These are phyloP conservation scores for Percopsis omiscomaycus DNA, from an alignment of 2,797 vertebrate genomes.

Conservation along the genomic window DNA sequence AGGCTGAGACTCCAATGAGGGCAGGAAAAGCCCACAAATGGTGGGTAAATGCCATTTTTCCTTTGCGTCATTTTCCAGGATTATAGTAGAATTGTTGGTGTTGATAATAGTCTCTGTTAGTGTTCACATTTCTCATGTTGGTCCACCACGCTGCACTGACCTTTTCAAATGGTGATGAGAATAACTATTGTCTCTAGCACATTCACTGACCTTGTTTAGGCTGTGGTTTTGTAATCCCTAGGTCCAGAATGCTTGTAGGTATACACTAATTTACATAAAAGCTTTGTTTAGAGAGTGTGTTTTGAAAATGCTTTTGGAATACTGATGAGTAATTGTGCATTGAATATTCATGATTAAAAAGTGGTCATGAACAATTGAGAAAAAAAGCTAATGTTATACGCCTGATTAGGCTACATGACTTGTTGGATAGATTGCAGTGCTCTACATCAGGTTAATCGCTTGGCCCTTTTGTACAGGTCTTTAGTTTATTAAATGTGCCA, in stretches of 20 bases:
- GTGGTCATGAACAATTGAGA: slow-evolving; percentile 43
- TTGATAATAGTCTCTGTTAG: slow-evolving; percentile 26
- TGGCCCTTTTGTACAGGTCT: slow-evolving; percentile 26
- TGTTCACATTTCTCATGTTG: slow-evolving; percentile 23
- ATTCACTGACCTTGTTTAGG: slow-evolving; percentile 63
- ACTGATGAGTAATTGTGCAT: slow-evolving; percentile 66
- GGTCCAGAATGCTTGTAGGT: slow-evolving; percentile 67
- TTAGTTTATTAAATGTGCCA: slow-evolving; percentile 31
- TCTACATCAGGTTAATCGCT: slow-evolving; percentile 55
- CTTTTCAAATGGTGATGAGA: slow-evolving; percentile 62
- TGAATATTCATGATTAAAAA: slow-evolving; percentile 68
- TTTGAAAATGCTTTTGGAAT: slow-evolving; percentile 64
- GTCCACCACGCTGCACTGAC: slow-evolving; percentile 48
- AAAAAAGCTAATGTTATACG: slow-evolving; percentile 41
- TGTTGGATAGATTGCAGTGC: slow-evolving; percentile 36
- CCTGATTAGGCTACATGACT: slow-evolving; percentile 41
- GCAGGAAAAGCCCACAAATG: slow-evolving; percentile 17
- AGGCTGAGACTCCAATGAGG: slow-evolving; percentile 1
- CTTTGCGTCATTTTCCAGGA: slow-evolving; percentile 6
- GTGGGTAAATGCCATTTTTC: slow-evolving; percentile 12
- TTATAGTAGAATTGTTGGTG: background rate
- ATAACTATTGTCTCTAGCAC: slow-evolving; percentile 35
- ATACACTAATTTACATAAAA: slow-evolving; percentile 66
- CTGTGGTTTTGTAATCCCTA: slow-evolving; percentile 44
- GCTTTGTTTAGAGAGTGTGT: slow-evolving; percentile 59